Evolutionary conservation across 2,113 vertebrate species (phyloP).

Genomic region (Leptosomus discolor): DNA sequence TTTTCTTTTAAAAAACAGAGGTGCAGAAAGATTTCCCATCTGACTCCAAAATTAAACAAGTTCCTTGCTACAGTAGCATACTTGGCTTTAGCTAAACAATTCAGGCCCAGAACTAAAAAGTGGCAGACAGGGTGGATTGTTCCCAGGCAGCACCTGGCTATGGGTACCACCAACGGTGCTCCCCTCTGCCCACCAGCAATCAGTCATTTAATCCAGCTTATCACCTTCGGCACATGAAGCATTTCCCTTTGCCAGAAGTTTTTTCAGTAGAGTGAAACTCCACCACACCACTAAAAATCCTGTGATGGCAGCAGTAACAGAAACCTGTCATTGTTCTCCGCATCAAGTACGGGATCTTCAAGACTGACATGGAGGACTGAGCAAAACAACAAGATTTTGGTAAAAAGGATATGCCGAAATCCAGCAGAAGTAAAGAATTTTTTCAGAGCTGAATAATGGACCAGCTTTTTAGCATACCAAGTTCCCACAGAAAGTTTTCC

Average conservation of each 20-base stretch:
- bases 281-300: background rate
- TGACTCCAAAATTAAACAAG: background rate
- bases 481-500: background rate
- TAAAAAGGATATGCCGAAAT: background rate
- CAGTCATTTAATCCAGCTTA: background rate
- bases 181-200: background rate
- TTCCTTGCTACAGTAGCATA: background rate
- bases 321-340: background rate
- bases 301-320: background rate
- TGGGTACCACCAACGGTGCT: background rate
- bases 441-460: background rate
- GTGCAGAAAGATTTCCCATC: background rate
- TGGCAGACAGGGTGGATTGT: background rate
- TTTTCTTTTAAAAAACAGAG: background rate
- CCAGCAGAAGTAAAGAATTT: background rate
- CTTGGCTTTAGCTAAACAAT: background rate
- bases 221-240: background rate
- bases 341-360: background rate
- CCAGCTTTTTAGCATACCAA: background rate
- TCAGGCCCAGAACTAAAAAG: background rate
- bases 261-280: background rate
- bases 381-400: background rate
- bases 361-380: background rate
- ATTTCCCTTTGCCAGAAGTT: background rate
- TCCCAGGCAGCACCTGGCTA: background rate